A percentile compares a stretch with the other conserved stretches of the same genome.
phyloP scores from a whole-genome alignment of 1,140 invertebrate genomes.

The Drosophila kikkawai region DNA sequence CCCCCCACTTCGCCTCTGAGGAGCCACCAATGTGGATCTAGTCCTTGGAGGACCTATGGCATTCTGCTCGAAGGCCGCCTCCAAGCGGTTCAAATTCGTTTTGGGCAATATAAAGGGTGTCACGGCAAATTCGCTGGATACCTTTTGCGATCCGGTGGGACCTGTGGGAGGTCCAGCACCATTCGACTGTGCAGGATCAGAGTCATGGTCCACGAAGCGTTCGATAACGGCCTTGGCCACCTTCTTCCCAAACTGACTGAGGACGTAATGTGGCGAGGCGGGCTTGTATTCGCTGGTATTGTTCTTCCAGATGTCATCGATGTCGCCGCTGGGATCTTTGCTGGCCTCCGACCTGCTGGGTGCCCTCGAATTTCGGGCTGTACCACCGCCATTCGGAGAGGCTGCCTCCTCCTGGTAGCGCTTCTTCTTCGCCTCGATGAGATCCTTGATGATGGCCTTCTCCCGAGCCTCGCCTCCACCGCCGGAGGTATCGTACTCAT shows the following conservation, averaged over 20 bases:
- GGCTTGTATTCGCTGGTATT: constrained; percentile 72
- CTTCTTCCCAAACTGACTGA: constrained; percentile 71
- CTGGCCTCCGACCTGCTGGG: constrained; percentile 23
- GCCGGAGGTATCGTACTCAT: constrained; percentile 56
- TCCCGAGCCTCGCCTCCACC: constrained; percentile 38
- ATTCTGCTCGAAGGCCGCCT: constrained; percentile 46
- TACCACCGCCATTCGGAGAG: not conserved
- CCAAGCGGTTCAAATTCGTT: constrained; percentile 58
- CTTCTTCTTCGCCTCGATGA: constrained; percentile 63
- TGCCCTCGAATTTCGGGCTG: constrained; percentile 17
- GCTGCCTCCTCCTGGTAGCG: constrained; percentile 27
- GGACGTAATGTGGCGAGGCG: constrained; percentile 65
- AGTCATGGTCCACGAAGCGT: constrained; percentile 42
- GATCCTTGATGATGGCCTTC: constrained; percentile 50
- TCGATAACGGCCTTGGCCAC: constrained; percentile 61
- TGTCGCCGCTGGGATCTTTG: constrained; percentile 36
- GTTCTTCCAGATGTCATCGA: constrained; percentile 77
- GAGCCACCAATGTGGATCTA: not conserved
- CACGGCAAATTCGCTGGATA: constrained; percentile 65
- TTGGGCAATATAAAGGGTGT: constrained; percentile 65
- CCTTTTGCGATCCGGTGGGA: constrained; percentile 39
- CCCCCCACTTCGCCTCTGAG: not conserved
- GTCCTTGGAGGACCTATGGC: not conserved
- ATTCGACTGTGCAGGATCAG: constrained; percentile 15
- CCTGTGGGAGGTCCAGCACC: not conserved